Percentiles rank a stretch among this genome's conserved stretches.
Conservation (phyloP, 1,140 invertebrate genomes). For the Scaptomyza graminum region DNA sequence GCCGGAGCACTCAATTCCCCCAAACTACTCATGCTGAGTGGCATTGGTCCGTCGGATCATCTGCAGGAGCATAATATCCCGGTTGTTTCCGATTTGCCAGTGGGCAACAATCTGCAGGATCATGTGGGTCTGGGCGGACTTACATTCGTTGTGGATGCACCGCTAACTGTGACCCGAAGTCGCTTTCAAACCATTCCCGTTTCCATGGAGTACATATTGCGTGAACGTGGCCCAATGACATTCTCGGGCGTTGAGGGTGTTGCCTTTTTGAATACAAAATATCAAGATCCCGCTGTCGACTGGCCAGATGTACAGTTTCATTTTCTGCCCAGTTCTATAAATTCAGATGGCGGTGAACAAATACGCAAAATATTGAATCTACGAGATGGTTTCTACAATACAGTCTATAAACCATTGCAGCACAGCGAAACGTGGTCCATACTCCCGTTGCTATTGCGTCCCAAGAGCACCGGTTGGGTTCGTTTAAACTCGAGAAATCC, state of each 20-base stretch:
- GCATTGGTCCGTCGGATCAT: constrained; percentile 92
- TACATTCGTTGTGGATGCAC: constrained; percentile 92
- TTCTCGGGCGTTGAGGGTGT: constrained; percentile 91
- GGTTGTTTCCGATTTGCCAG: constrained; percentile 89
- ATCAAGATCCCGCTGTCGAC: constrained; percentile 88
- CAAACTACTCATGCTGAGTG: constrained; percentile 95
- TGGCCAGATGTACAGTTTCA: constrained; percentile 95
- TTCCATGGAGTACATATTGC: constrained; percentile 91
- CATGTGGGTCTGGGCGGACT: constrained; percentile 91
- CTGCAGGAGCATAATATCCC: constrained; percentile 90
- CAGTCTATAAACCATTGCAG: constrained; percentile 92
- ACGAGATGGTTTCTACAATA: constrained; percentile 91
- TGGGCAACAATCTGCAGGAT: constrained; percentile 91
- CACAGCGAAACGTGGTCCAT: constrained; percentile 93
- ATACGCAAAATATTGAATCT: constrained; percentile 91
- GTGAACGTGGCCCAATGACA: constrained; percentile 92
- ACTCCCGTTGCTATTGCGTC: constrained; percentile 90
- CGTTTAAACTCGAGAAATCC: constrained; percentile 92
- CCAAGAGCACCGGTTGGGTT: constrained; percentile 92
- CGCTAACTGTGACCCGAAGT: constrained; percentile 90
- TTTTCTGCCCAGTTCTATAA: constrained; percentile 92
- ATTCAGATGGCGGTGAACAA: constrained; percentile 91
- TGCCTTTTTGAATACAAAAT: constrained; percentile 93
- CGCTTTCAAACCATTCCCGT: constrained; percentile 91
- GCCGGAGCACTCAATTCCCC: constrained; percentile 92